These are phyloP conservation scores for Valencia hispanica DNA, from an alignment of 2,797 vertebrate species.

Conservation along the genomic window DNA sequence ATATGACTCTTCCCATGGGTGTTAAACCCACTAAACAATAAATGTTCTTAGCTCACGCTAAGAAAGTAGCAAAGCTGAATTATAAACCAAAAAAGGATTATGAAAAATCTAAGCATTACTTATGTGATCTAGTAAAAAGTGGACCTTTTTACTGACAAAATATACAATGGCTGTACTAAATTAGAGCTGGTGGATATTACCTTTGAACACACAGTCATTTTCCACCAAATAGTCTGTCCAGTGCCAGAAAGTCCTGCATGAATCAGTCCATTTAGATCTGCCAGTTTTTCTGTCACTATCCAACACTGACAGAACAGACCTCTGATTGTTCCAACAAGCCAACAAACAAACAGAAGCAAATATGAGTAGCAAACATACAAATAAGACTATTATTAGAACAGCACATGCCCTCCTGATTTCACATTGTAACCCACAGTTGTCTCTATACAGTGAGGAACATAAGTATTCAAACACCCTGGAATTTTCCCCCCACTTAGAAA, in stretches of 20 bases:
- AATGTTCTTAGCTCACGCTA: not conserved
- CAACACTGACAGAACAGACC: not conserved
- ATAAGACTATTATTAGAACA: not conserved
- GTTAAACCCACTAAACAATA: not conserved
- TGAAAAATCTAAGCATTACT: not conserved
- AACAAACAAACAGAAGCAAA: constrained; percentile 44
- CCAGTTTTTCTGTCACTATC: not conserved
- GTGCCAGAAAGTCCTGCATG: constrained; percentile 8
- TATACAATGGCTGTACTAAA: not conserved
- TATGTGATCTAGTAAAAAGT: not conserved
- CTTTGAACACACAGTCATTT: constrained; percentile 20
- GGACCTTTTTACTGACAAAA: not conserved
- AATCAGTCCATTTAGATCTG: constrained; percentile 6
- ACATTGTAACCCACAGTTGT: not conserved
- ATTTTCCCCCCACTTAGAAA: too few species aligned
- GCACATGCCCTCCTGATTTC: not conserved
- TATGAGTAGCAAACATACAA: constrained; percentile 15
- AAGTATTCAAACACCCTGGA: too few species aligned
- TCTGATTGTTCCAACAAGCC: constrained; percentile 7
- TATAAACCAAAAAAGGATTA: not conserved
- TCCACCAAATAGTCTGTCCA: not conserved
- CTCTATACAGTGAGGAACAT: too few species aligned
- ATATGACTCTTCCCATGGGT: not conserved
- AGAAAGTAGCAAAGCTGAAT: not conserved
- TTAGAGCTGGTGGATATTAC: not conserved